Evolutionary conservation across 2,888 invertebrate species (phyloP).

Genomic region (Pasiphila rectangulata): DNA sequence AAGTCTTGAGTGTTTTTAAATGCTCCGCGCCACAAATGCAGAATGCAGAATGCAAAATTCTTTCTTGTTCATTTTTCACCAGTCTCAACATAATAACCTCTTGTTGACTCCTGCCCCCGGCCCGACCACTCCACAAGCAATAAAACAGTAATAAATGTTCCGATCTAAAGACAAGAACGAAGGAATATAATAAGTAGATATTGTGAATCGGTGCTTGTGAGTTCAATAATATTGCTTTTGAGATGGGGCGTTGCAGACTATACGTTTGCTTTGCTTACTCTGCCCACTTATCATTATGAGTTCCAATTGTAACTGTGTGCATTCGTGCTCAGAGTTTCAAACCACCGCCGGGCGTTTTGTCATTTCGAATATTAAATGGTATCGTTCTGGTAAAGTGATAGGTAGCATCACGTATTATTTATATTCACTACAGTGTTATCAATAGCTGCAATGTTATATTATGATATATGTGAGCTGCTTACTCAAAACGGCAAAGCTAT

Average conservation of each 20-base stretch:
- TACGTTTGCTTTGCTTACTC: slow-evolving; percentile 45
- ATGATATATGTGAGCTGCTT: no score
- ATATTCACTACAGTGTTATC: no score
- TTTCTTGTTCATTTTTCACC: slow-evolving; percentile 73
- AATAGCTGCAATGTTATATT: no score
- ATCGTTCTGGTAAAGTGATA: no score
- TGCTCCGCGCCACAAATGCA: slow-evolving; percentile 50
- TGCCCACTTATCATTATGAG: slow-evolving; percentile 47
- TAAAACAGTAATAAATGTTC: slow-evolving; percentile 80
- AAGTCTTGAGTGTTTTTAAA: slow-evolving; percentile 42
- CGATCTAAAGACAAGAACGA: slow-evolving; percentile 69
- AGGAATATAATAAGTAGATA: slow-evolving; percentile 73
- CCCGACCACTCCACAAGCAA: slow-evolving; percentile 73
- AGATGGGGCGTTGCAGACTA: slow-evolving; percentile 48
- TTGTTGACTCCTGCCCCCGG: slow-evolving; percentile 71
- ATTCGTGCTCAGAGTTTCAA: slow-evolving; percentile 37
- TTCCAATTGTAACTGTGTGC: slow-evolving; percentile 40
- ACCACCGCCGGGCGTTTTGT: slow-evolving; percentile 14
- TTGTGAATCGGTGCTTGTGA: slow-evolving; percentile 65
- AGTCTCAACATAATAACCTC: slow-evolving; percentile 77
- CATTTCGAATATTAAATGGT: neutral
- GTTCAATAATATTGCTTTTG: slow-evolving; percentile 66
- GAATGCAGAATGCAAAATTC: slow-evolving; percentile 59
- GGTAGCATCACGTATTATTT: no score
- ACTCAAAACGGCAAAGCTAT: no score